Percentiles rank a stretch among this genome's conserved stretches.
Conservation (phyloP, 2,797 vertebrate genomes). For the Petrocephalus schoutedeni region DNA sequence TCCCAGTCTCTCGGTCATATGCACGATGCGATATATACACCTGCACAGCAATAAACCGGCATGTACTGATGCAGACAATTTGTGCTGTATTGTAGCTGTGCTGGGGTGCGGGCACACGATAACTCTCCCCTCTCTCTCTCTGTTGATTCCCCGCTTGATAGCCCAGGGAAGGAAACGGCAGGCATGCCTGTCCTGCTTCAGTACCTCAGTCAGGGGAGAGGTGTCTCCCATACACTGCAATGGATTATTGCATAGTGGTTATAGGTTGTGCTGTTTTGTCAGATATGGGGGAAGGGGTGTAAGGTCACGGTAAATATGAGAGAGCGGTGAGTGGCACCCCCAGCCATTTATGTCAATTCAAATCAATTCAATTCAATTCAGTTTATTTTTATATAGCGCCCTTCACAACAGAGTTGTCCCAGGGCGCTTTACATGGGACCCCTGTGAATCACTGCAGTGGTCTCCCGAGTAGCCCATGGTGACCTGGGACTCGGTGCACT, state of each 20-base stretch:
- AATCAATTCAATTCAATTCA: too few species aligned
- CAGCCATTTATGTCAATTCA: not conserved
- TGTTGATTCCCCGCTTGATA: conserved; percentile 6
- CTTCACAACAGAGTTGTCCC: too few species aligned
- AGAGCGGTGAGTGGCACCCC: not conserved
- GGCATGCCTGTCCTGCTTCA: not conserved
- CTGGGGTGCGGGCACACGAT: not conserved
- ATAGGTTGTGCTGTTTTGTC: not conserved
- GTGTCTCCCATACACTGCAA: not conserved
- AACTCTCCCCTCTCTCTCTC: not conserved
- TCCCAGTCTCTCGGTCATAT: not conserved
- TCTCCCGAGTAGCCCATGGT: not conserved
- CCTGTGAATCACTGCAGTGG: not conserved
- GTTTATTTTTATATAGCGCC: too few species aligned
- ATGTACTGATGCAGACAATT: not conserved
- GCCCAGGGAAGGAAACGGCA: not conserved
- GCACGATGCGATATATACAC: not conserved
- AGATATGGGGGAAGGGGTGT: not conserved
- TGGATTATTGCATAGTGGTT: not conserved
- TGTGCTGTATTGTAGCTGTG: not conserved
- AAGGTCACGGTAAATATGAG: not conserved
- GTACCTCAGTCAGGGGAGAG: not conserved
- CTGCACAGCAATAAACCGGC: not conserved
- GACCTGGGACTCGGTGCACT: not conserved
- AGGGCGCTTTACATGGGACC: too few species aligned